Conservation (phyloP, 2,113 vertebrate species). For the Sus scrofa region T2T-Sscrofa CM000816.6:24641501-24642000, state of each 20-base stretch:
- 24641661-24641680: background rate
- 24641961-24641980: background rate
- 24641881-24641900: background rate
- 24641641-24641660: background rate
- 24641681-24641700: background rate
- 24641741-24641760: background rate
- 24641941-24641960: background rate
- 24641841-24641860: background rate
- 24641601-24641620: conserved; percentile 11
- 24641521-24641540: background rate
- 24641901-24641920: conserved; percentile 63
- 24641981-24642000: background rate
- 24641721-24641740: background rate
- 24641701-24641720: background rate
- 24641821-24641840: conserved; percentile 46
- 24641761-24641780: conserved; percentile 44
- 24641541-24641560: conserved; percentile 26
- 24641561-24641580: conserved; percentile 34
- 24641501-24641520: background rate
- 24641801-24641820: conserved; percentile 65
- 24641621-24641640: background rate
- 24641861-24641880: conserved; percentile 46
- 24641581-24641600: background rate
- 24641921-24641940: conserved; percentile 55
- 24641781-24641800: conserved; percentile 64